Percentiles rank a stretch among this genome's conserved stretches.
Conservation (phyloP, 2,797 vertebrate genomes). For the Telmatherina bonti region DNA sequence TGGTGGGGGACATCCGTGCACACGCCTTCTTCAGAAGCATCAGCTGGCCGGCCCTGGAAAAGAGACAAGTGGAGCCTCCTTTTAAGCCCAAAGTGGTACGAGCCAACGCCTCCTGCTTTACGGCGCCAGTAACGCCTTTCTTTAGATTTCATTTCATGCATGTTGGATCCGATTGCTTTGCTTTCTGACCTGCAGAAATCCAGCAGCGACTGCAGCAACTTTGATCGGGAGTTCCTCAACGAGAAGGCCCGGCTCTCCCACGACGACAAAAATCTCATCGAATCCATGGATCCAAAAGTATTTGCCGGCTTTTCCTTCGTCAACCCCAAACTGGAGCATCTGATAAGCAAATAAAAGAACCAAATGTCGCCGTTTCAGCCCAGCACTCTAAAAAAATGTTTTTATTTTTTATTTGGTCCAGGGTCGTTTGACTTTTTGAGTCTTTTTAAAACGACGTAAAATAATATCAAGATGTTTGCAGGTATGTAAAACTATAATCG, state of each 20-base stretch:
- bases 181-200: constrained; percentile 87
- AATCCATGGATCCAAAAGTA: constrained; percentile 94
- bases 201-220: constrained; percentile 93
- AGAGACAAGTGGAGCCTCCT: constrained; percentile 87
- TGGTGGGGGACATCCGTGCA: constrained; percentile 88
- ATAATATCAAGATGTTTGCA: constrained; percentile 21
- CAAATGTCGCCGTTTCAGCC: neutral
- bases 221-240: constrained; percentile 95
- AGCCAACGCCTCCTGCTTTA: constrained; percentile 9
- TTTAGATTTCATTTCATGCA: neutral
- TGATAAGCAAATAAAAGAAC: constrained; percentile 85
- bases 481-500: constrained; percentile 19
- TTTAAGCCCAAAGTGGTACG: constrained; percentile 98
- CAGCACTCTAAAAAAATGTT: neutral
- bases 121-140: neutral
- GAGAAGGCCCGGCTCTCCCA: constrained; percentile 94
- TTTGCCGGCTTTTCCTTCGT: constrained; percentile 95
- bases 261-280: constrained; percentile 94
- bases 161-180: neutral
- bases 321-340: constrained; percentile 90
- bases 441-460: constrained; percentile 27
- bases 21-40: constrained; percentile 94
- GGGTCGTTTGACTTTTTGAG: constrained; percentile 24
- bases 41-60: constrained; percentile 91
- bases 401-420: constrained; percentile 12